Conservation (phyloP, 2,888 invertebrate genomes). For the Prionchulus punctatus region DNA sequence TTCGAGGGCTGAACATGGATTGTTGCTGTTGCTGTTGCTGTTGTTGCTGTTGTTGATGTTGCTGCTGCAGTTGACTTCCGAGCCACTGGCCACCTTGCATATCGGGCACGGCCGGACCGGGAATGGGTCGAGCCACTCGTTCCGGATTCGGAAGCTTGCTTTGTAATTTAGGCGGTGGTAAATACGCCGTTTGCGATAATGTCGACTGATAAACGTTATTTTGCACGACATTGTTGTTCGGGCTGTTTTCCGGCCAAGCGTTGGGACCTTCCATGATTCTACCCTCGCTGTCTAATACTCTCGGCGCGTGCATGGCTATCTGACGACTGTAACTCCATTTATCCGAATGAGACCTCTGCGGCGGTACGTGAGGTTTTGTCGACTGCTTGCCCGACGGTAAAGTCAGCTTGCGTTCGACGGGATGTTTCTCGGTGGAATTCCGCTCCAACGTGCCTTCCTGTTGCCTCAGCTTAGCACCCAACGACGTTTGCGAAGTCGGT, state of each 20-base stretch:
- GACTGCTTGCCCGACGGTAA: no score
- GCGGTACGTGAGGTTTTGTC: no score
- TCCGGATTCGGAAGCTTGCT: no score
- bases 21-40: no score
- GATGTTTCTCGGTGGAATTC: no score
- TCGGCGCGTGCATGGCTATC: conserved; percentile 4
- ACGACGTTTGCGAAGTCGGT: conserved; percentile 28
- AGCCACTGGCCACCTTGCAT: no score
- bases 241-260: background rate
- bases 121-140: no score
- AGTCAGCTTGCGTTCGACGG: no score
- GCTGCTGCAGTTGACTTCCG: no score
- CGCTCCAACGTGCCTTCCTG: no score
- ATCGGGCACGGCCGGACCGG: no score
- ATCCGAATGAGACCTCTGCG: background rate
- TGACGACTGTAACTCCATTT: conserved; percentile 1
- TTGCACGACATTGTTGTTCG: background rate
- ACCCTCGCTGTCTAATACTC: conserved; percentile 4
- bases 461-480: conserved; percentile 16
- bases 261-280: background rate
- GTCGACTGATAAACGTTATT: background rate
- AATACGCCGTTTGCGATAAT: conserved; percentile 1
- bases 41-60: no score
- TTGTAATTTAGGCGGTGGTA: conserved; percentile 1
- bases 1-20: background rate